phyloP scores from a whole-genome alignment of 2,113 vertebrate genomes.

The Clarias macrocephalus region DNA sequence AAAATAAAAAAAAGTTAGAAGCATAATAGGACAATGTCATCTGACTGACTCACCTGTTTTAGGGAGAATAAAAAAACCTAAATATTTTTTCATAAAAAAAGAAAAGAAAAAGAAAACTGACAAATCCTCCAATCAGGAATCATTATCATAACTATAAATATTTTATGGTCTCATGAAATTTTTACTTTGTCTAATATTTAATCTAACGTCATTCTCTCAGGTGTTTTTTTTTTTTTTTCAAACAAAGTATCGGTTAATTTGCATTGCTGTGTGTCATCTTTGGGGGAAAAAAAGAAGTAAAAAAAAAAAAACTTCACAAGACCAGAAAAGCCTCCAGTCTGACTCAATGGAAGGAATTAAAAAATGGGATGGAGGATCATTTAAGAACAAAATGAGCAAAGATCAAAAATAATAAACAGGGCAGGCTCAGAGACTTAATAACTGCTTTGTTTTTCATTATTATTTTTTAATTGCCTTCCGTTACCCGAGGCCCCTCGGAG shows the following conservation, averaged over 20 bases:
- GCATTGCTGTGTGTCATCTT: neutral
- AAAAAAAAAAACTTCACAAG: neutral
- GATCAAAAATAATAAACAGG: conserved; percentile 44
- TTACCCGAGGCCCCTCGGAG: conserved; percentile 58
- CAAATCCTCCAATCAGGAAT: neutral
- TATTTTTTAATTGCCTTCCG: conserved; percentile 61
- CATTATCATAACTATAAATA: conserved; percentile 35
- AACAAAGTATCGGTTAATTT: neutral
- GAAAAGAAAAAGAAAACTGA: conserved; percentile 1
- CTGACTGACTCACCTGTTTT: neutral
- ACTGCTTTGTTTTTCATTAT: conserved; percentile 56
- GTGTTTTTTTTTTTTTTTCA: neutral
- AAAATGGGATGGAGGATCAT: neutral
- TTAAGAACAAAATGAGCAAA: conserved; percentile 23
- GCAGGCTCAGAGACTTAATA: conserved; percentile 31
- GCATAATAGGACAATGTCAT: neutral
- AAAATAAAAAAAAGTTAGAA: neutral
- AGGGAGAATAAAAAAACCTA: conserved; percentile 8
- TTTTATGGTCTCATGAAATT: conserved; percentile 44
- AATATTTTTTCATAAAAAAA: conserved; percentile 4
- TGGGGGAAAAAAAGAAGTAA: too few relatives aligned
- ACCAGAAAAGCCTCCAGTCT: neutral
- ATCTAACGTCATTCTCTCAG: conserved; percentile 15
- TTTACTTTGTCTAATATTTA: conserved; percentile 23
- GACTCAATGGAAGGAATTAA: neutral